These are phyloP conservation scores for Cantharis rufa DNA, from an alignment of 2,888 invertebrate genomes.

Conservation along the genomic window DNA sequence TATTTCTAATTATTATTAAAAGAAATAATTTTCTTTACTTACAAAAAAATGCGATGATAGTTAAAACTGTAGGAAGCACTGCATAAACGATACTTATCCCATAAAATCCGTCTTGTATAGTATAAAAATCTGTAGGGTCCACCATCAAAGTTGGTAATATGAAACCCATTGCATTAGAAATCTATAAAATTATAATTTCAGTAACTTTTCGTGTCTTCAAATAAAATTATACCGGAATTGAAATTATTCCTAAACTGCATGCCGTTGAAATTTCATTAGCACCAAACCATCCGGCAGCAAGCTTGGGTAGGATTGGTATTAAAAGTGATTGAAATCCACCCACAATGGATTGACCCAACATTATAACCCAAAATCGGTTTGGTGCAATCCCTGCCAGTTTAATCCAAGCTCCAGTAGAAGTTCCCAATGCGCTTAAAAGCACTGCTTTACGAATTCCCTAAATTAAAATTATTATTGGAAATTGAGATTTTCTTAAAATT, in stretches of 20 bases:
- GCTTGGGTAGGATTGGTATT: slow-evolving; percentile 83
- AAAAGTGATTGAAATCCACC: slow-evolving; percentile 90
- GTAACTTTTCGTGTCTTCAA: not conserved
- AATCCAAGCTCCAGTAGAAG: slow-evolving; percentile 84
- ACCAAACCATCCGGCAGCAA: slow-evolving; percentile 97
- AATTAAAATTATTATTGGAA: no score
- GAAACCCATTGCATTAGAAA: slow-evolving; percentile 91
- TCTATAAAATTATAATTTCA: slow-evolving; percentile 60
- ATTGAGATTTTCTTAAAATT: no score
- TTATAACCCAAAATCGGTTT: slow-evolving; percentile 82
- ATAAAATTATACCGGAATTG: slow-evolving; percentile 62
- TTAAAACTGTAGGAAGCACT: not conserved
- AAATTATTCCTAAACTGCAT: slow-evolving; percentile 96
- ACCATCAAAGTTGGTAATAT: slow-evolving; percentile 58
- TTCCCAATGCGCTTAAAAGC: slow-evolving; percentile 80
- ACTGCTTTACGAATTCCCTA: slow-evolving; percentile 85
- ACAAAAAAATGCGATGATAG: not conserved
- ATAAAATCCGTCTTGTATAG: not conserved
- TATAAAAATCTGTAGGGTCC: not conserved
- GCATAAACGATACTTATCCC: not conserved
- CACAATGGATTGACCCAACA: slow-evolving; percentile 85
- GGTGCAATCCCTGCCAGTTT: slow-evolving; percentile 84
- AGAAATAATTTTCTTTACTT: no score
- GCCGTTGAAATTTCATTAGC: slow-evolving; percentile 95
- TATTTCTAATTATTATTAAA: no score